Percentiles rank a stretch among this genome's conserved stretches.
phyloP scores from a whole-genome alignment of 1,140 invertebrate genomes.

The Heliconius hewitsoni region DNA sequence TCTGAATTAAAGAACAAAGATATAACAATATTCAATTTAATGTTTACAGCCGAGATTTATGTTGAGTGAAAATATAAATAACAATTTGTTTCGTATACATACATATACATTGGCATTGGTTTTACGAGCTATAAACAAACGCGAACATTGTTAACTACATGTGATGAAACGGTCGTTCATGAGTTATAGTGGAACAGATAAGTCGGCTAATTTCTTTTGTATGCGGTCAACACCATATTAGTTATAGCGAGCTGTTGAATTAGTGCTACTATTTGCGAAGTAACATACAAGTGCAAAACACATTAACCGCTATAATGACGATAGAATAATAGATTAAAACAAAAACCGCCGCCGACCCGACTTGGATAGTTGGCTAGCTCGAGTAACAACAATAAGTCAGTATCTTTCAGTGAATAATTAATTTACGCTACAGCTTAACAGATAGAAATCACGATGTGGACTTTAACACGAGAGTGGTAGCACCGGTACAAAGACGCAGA shows the following conservation, averaged over 20 bases:
- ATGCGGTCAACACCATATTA: slow-evolving; percentile 22
- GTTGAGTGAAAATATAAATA: slow-evolving; percentile 18
- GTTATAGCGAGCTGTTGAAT: slow-evolving; percentile 7
- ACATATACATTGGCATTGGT: slow-evolving; percentile 14
- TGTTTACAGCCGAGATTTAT: background rate
- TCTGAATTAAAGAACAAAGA: slow-evolving; percentile 11
- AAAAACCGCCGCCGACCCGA: background rate
- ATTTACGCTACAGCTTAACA: slow-evolving; percentile 35
- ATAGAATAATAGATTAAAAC: slow-evolving; percentile 15
- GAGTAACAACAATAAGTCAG: slow-evolving; percentile 21
- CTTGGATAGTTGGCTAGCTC: slow-evolving; percentile 1
- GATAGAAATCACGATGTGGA: slow-evolving; percentile 37
- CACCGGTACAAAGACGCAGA: slow-evolving; percentile 27
- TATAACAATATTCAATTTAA: slow-evolving; percentile 20
- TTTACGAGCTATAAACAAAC: slow-evolving; percentile 32
- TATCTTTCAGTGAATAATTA: slow-evolving; percentile 37
- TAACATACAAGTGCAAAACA: slow-evolving; percentile 6
- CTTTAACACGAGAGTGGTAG: slow-evolving; percentile 34
- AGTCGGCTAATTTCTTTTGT: slow-evolving; percentile 27
- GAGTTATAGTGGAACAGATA: slow-evolving; percentile 14
- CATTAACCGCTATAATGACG: slow-evolving; percentile 15
- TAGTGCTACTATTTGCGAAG: slow-evolving; percentile 13
- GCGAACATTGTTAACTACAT: slow-evolving; percentile 28
- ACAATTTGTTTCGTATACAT: slow-evolving; percentile 5
- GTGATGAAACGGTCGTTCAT: slow-evolving; percentile 27